phyloP scores from a whole-genome alignment of 2,113 vertebrate species.

The Cynocephalus volans region DNA sequence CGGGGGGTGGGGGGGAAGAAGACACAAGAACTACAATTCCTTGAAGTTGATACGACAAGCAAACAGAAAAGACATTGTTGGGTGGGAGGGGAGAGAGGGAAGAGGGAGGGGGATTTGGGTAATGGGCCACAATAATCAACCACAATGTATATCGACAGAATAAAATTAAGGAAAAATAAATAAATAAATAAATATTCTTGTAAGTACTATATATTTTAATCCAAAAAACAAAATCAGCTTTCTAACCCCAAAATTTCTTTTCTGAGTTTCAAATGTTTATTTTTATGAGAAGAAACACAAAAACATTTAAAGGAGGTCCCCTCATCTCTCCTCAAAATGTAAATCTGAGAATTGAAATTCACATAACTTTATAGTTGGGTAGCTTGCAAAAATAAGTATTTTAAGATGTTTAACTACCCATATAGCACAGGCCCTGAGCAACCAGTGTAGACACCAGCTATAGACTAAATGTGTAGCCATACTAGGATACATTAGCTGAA shows the following conservation, averaged over 20 bases:
- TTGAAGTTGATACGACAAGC: no score
- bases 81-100: no score
- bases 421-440: neutral
- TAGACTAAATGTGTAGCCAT: neutral
- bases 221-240: neutral
- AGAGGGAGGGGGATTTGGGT: no score
- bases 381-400: constrained; percentile 8
- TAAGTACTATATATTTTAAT: constrained; percentile 31
- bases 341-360: constrained; percentile 44
- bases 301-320: neutral
- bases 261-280: neutral
- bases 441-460: neutral
- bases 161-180: no score
- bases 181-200: neutral
- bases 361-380: neutral
- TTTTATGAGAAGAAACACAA: constrained; percentile 39
- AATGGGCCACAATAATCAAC: no score
- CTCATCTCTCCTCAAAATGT: neutral
- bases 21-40: no score
- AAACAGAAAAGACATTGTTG: no score
- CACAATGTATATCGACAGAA: no score
- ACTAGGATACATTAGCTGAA: neutral
- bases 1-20: no score
- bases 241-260: neutral
- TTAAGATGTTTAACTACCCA: neutral